phyloP scores from a whole-genome alignment of 2,888 invertebrate genomes.

The Belgica antarctica region DNA sequence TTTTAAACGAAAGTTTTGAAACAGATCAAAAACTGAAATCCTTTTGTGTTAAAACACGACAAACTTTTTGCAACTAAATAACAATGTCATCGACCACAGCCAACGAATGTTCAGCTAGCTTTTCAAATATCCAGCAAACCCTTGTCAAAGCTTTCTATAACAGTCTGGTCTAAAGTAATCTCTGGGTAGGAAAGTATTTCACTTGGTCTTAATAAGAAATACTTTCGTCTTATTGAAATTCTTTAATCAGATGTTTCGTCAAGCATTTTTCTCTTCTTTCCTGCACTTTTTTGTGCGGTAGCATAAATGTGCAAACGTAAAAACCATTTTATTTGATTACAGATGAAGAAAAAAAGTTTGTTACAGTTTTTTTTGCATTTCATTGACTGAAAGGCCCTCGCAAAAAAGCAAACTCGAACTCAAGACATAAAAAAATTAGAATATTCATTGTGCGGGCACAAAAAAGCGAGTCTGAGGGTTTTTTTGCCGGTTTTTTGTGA shows the following conservation, averaged over 20 bases:
- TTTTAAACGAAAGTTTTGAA: too few species aligned
- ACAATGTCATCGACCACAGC: too few species aligned
- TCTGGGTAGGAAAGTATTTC: too few species aligned
- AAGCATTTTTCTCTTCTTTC: not conserved
- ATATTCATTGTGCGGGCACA: slow-evolving; percentile 19
- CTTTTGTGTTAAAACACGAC: too few species aligned
- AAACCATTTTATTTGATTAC: not conserved
- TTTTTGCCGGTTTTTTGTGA: slow-evolving; percentile 12
- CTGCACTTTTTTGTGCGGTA: not conserved
- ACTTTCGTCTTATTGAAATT: not conserved
- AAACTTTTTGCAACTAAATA: too few species aligned
- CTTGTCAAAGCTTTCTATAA: too few species aligned
- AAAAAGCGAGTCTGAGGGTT: not conserved
- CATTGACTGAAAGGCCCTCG: slow-evolving; percentile 17
- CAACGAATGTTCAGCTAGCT: too few species aligned
- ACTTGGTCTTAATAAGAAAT: not conserved
- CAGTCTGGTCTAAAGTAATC: too few species aligned
- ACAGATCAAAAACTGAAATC: too few species aligned
- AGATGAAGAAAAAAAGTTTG: not conserved
- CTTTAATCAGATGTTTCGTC: slow-evolving; percentile 16
- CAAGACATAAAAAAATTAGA: slow-evolving; percentile 26
- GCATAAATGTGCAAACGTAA: slow-evolving; percentile 9
- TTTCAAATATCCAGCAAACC: too few species aligned
- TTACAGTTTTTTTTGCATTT: slow-evolving; percentile 19
- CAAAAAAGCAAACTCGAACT: not conserved